These are phyloP conservation scores for Salmo trutta DNA, from an alignment of 2,797 vertebrate genomes.

Conservation along the genomic window DNA sequence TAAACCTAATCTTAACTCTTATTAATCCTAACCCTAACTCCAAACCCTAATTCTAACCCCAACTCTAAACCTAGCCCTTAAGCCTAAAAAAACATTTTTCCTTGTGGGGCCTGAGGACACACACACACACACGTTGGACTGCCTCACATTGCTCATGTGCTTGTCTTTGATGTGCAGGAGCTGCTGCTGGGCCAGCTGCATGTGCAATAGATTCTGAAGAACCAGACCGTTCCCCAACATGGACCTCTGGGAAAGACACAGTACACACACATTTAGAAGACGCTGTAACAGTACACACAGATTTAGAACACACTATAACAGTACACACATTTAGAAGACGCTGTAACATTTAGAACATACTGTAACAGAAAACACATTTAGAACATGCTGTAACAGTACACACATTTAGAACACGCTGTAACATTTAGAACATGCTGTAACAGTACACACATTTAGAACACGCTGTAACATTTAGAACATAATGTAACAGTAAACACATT, in stretches of 20 bases:
- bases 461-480: constrained; percentile 24
- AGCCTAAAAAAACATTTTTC: too few relatives aligned
- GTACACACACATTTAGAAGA: neutral
- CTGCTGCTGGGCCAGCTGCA: constrained; percentile 88
- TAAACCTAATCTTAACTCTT: too few relatives aligned
- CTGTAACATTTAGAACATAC: neutral
- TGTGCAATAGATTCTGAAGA: constrained; percentile 88
- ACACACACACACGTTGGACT: constrained; percentile 12
- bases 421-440: neutral
- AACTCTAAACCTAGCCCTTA: too few relatives aligned
- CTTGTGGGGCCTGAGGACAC: neutral
- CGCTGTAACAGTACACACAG: too few relatives aligned
- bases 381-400: neutral
- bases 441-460: constrained; percentile 6
- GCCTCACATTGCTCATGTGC: constrained; percentile 86
- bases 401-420: neutral
- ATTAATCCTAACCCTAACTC: too few relatives aligned
- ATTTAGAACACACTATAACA: neutral
- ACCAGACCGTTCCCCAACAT: constrained; percentile 83
- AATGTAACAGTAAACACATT: too few relatives aligned
- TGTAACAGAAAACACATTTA: neutral
- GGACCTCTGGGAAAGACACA: constrained; percentile 63
- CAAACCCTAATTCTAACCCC: too few relatives aligned
- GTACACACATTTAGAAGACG: neutral
- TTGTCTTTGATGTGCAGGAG: constrained; percentile 89